These are phyloP conservation scores for Wasmannia auropunctata DNA, from an alignment of 1,140 invertebrate species.

Conservation along the genomic window DNA sequence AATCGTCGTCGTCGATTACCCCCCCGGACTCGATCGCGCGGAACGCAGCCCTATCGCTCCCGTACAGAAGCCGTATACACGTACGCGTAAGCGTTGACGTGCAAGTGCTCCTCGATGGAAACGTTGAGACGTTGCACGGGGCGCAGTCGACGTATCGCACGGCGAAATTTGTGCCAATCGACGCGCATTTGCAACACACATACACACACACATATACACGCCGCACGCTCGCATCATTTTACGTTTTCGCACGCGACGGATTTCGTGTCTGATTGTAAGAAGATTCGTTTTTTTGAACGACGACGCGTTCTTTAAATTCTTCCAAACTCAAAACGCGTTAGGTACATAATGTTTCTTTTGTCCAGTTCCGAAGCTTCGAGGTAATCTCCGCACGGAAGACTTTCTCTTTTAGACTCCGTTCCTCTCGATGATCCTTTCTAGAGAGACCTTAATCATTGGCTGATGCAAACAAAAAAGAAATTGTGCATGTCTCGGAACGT, in stretches of 20 bases:
- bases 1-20: background rate
- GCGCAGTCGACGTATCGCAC: background rate
- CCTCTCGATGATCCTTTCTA: background rate
- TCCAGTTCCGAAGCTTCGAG: background rate
- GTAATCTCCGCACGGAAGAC: background rate
- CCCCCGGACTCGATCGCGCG: background rate
- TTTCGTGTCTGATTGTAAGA: background rate
- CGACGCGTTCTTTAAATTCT: background rate
- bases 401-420: background rate
- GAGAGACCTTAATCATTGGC: background rate
- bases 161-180: background rate
- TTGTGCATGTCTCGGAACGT: background rate
- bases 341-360: background rate
- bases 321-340: background rate
- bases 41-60: background rate
- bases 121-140: background rate
- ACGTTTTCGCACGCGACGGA: background rate
- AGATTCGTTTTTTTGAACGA: no score
- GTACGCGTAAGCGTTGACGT: background rate
- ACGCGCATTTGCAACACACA: background rate
- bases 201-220: no score
- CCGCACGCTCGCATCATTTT: background rate
- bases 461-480: background rate
- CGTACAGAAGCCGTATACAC: background rate
- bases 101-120: constrained; percentile 2